Conservation (phyloP, 2,888 invertebrate species). For the Dexiosoma caninum region DNA sequence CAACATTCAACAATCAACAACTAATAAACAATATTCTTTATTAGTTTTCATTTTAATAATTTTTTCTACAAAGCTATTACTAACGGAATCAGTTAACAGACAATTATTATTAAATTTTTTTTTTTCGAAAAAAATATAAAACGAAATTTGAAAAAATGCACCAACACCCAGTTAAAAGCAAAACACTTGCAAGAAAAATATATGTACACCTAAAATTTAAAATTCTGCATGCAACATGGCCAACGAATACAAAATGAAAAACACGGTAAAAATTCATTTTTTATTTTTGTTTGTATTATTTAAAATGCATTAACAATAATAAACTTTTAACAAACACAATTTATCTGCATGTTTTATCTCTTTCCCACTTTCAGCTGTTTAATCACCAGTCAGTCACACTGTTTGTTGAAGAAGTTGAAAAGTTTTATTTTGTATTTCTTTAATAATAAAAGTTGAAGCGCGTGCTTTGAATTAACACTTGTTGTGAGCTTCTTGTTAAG, state of each 20-base stretch:
- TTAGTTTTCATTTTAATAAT: not conserved
- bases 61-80: not conserved
- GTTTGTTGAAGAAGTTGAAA: constrained; percentile 2
- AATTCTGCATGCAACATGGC: constrained; percentile 30
- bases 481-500: not conserved
- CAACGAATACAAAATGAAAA: constrained; percentile 24
- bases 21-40: no score
- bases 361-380: not conserved
- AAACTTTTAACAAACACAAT: not conserved
- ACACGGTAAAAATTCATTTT: constrained; percentile 1
- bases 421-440: not conserved
- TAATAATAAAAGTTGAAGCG: constrained; percentile 38
- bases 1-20: not conserved
- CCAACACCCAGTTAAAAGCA: not conserved
- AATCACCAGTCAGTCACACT: not conserved
- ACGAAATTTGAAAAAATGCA: not conserved
- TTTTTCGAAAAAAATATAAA: not conserved
- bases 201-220: constrained; percentile 23
- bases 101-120: constrained; percentile 16
- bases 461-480: constrained; percentile 56
- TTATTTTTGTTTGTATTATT: not conserved
- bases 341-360: no score
- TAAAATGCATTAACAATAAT: not conserved
- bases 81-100: constrained; percentile 32
- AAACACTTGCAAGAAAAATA: constrained; percentile 11